phyloP scores from a whole-genome alignment of 1,140 invertebrate species.

The Dolichoris vasculosae region DNA sequence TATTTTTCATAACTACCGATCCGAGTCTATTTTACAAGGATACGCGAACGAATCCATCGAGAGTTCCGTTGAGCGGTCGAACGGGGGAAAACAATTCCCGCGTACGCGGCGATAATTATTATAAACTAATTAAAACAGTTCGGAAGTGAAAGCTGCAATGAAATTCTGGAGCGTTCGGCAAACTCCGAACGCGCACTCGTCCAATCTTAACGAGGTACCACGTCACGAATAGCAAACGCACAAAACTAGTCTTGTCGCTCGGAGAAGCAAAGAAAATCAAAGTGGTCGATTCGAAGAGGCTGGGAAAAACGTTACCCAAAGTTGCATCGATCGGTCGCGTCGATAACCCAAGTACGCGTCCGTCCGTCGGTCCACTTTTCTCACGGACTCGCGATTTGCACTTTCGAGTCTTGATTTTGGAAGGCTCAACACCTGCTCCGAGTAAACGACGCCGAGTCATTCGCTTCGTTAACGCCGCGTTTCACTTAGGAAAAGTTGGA shows the following conservation, averaged over 20 bases:
- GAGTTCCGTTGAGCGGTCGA: no score
- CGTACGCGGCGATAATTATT: neutral
- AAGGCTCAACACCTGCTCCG: constrained; percentile 37
- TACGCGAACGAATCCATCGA: no score
- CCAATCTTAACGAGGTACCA: neutral
- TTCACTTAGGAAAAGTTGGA: constrained; percentile 28
- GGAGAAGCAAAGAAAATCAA: no score
- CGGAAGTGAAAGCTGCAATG: neutral
- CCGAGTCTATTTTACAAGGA: neutral
- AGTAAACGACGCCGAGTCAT: neutral
- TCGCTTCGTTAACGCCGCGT: constrained; percentile 3
- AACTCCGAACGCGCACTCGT: neutral
- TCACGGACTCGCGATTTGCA: neutral
- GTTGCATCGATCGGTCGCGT: no score
- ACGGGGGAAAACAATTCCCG: neutral
- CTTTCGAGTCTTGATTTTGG: constrained; percentile 8
- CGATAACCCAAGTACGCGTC: no score
- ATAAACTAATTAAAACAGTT: neutral
- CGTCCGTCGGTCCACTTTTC: neutral
- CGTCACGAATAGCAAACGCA: neutral
- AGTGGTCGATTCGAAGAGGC: no score
- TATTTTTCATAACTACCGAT: neutral
- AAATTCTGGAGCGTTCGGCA: neutral
- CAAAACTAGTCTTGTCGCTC: no score
- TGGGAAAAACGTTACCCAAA: no score